Base-by-base conservation (phyloP, 2,888 invertebrate genomes). In the Erannis defoliaria region DNA sequence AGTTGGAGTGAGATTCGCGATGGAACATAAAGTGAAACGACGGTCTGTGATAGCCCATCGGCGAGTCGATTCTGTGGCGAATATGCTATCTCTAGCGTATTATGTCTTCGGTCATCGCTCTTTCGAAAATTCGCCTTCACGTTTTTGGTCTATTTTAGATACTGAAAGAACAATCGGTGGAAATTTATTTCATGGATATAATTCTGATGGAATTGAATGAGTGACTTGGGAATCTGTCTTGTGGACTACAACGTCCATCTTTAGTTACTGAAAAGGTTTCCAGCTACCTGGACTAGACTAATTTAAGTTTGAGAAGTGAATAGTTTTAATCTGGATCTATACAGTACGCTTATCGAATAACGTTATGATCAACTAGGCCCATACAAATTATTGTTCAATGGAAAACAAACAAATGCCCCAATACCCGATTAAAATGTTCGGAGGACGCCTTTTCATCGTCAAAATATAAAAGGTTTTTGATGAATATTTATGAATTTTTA, bases 31-130 rank as follows among this genome's bases (percentile, higher is more conserved):
- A 71, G 66, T 70, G 66, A 63, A 68, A 71, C 62, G 69, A 70
- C 64, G 72, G 72, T 70, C 55, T 37, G 38, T 66, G 69, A 73
- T 73, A 63, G 71, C 51, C 72, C 65, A 72, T 73, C 66, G 62
- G 55, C 61, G 64, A 48, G 50, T 60, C 64, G 66, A 71, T 73
- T 71, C 59, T 68, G 69, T 62, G 65, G 64, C 62, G 62, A 72
- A 72, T 73, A 73, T 72, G 69, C 70, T 70, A 71, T 71, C 66
- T 65, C 62, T 62, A 51, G 60, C 61, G 63, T 71, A 69, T n/a
- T 72, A 66, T 66, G 54, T 38, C 61, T 57, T 64, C 50, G 63
- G 64, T 56, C 71, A 68, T 64, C 26, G 68, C 58, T 64, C 64
- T 69, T 65, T 62, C 58, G 55, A 62, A 63, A 62, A 56, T 49